Conservation (phyloP, 2,797 vertebrate genomes). For the Coluber constrictor region DNA sequence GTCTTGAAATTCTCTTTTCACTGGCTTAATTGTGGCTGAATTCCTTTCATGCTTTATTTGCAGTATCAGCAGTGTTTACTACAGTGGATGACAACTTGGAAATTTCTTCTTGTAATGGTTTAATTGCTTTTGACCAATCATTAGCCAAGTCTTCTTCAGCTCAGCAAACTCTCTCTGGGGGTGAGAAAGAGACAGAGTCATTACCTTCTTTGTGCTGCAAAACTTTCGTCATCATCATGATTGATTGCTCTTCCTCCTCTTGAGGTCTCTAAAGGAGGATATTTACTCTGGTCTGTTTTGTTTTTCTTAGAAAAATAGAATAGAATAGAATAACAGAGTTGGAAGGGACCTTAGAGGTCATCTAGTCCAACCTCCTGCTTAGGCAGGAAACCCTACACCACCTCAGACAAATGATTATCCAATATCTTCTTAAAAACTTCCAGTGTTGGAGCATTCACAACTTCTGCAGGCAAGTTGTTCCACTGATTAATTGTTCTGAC, state of each 20-base stretch:
- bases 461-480: too few relatives aligned
- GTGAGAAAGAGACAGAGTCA: neutral
- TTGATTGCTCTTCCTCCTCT: neutral
- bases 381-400: too few relatives aligned
- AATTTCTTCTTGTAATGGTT: neutral
- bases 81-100: neutral
- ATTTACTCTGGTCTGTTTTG: neutral
- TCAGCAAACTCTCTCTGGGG: neutral
- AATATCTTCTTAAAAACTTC: too few relatives aligned
- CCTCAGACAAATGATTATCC: too few relatives aligned
- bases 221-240: neutral
- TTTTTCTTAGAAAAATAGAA: neutral
- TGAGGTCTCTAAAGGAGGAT: neutral
- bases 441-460: too few relatives aligned
- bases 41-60: neutral
- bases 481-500: too few relatives aligned
- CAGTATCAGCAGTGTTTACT: neutral
- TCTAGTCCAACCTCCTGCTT: too few relatives aligned
- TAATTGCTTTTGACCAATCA: neutral
- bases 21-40: neutral
- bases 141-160: neutral
- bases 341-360: too few relatives aligned
- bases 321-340: too few relatives aligned
- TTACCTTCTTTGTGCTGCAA: neutral
- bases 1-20: neutral